Conservation (phyloP, 2,797 vertebrate genomes). For the Aeoliscus strigatus region DNA sequence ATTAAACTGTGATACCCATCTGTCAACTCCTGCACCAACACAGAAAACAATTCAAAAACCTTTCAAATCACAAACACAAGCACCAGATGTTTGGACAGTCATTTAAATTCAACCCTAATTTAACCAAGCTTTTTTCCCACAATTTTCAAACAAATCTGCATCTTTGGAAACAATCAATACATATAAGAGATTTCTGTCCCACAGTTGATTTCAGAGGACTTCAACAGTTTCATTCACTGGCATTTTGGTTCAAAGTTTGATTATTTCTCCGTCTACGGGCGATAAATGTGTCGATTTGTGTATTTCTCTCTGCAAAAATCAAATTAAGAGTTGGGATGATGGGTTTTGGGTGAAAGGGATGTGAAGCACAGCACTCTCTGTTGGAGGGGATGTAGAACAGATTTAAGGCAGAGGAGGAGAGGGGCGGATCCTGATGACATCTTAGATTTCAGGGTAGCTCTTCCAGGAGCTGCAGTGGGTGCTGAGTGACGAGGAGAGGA, state of each 20-base stretch:
- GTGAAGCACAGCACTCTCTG: too few species aligned
- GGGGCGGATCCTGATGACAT: constrained; percentile 42
- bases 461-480: constrained; percentile 41
- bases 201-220: too few species aligned
- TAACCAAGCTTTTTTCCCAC: too few species aligned
- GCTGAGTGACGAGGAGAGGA: constrained; percentile 59
- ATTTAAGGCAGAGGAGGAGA: constrained; percentile 24
- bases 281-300: constrained; percentile 9
- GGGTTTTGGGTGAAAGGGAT: too few species aligned
- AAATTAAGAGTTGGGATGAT: constrained; percentile 14
- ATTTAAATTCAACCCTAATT: background rate
- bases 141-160: too few species aligned
- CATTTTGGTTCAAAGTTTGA: constrained; percentile 12
- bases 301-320: constrained; percentile 7
- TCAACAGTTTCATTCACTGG: too few species aligned
- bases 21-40: too few species aligned
- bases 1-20: too few species aligned
- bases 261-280: constrained; percentile 16
- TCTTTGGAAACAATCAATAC: constrained; percentile 1
- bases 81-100: too few species aligned
- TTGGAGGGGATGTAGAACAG: constrained; percentile 23
- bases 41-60: too few species aligned
- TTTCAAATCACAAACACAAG: too few species aligned
- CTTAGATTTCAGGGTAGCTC: constrained; percentile 48
- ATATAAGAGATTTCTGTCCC: background rate